Evolutionary conservation across 2,797 vertebrate genomes (phyloP).

Genomic region (Salarias fasciatus): DNA sequence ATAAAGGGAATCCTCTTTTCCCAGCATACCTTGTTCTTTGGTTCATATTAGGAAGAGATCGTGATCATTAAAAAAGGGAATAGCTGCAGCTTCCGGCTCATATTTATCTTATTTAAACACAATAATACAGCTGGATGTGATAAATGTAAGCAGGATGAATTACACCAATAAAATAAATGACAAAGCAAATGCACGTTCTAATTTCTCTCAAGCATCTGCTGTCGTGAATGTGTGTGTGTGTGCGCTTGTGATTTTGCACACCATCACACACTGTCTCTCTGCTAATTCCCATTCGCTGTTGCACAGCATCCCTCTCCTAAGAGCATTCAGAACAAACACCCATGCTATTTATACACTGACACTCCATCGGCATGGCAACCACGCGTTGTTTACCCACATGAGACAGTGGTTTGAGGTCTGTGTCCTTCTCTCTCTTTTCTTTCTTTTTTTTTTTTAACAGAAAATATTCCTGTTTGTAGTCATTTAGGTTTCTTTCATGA

Average conservation of each 20-base stretch:
- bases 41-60: no score
- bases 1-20: no score
- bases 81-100: no score
- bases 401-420: constrained; percentile 56
- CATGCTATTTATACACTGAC: constrained; percentile 69
- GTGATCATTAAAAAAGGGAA: no score
- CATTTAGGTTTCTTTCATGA: constrained; percentile 41
- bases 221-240: constrained; percentile 10
- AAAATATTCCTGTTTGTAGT: constrained; percentile 53
- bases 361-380: constrained; percentile 69
- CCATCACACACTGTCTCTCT: constrained; percentile 18
- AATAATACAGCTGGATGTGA: no score
- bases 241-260: constrained; percentile 15
- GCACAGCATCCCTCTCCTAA: constrained; percentile 36
- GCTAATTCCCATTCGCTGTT: constrained; percentile 12
- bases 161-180: no score
- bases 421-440: constrained; percentile 33
- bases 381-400: constrained; percentile 67
- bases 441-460: constrained; percentile 3
- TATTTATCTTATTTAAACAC: no score
- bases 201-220: neutral
- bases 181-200: no score
- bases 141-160: no score
- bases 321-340: constrained; percentile 70
- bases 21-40: no score